phyloP scores from a whole-genome alignment of 1,140 invertebrate species.

The Drosophila burlai region DNA sequence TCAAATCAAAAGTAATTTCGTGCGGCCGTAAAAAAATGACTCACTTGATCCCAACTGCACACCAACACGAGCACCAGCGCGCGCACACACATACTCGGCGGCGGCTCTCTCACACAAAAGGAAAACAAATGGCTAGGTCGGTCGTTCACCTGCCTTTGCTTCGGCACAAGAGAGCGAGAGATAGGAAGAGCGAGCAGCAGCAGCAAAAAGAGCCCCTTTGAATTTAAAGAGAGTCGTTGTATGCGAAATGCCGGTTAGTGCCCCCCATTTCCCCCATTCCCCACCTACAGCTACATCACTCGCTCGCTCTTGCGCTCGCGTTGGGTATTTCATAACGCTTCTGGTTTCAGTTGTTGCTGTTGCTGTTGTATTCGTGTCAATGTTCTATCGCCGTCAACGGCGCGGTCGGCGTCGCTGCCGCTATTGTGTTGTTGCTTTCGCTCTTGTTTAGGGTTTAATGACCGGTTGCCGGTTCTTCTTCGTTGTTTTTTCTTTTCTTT shows the following conservation, averaged over 20 bases:
- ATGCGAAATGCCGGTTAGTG: constrained; percentile 19
- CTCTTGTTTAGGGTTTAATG: constrained; percentile 85
- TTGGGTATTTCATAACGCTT: constrained; percentile 80
- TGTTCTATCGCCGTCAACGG: constrained; percentile 54
- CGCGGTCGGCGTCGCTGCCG: constrained; percentile 48
- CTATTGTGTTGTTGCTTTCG: constrained; percentile 79
- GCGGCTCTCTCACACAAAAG: constrained; percentile 58
- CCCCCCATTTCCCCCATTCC: constrained; percentile 7
- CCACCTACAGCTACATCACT: constrained; percentile 7
- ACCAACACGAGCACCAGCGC: constrained; percentile 30
- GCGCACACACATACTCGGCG: constrained; percentile 25
- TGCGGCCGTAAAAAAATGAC: constrained; percentile 63
- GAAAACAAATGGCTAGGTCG: constrained; percentile 85
- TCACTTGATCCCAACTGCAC: constrained; percentile 74
- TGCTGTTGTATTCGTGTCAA: constrained; percentile 79
- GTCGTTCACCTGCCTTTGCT: constrained; percentile 82
- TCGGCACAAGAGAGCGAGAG: constrained; percentile 41
- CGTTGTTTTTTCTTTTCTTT: constrained; percentile 55
- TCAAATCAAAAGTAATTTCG: constrained; percentile 71
- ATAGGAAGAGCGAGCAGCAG: constrained; percentile 15
- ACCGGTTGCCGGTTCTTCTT: constrained; percentile 78
- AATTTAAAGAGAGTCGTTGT: constrained; percentile 5
- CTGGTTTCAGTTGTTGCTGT: constrained; percentile 70
- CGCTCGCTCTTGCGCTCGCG: constrained; percentile 38
- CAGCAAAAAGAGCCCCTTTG: not conserved